These are phyloP conservation scores for Ornithorhynchus anatinus DNA, from an alignment of 2,113 vertebrate species.

Conservation along the genomic window DNA sequence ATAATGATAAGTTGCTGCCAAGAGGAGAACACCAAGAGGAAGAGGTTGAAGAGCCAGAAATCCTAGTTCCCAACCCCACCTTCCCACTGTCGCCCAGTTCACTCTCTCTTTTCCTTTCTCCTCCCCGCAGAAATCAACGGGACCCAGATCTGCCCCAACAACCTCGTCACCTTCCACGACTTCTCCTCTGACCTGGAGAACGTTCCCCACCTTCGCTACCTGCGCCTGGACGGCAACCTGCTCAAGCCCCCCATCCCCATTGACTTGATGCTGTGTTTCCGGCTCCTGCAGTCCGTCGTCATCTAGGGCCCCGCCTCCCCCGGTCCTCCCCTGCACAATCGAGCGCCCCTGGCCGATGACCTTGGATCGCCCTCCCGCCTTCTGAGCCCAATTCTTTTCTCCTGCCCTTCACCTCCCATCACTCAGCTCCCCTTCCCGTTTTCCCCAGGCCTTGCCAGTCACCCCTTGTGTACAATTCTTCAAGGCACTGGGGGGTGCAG, in stretches of 20 bases:
- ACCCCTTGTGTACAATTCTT: not conserved
- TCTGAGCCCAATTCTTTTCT: not conserved
- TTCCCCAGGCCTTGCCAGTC: not conserved
- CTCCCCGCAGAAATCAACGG: slow-evolving; percentile 86
- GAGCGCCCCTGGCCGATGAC: not conserved
- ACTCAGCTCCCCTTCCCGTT: not conserved
- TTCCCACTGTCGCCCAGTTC: not conserved
- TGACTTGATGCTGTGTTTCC: slow-evolving; percentile 97
- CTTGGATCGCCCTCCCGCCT: not conserved
- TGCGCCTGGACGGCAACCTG: slow-evolving; percentile 92
- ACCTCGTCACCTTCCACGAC: slow-evolving; percentile 66
- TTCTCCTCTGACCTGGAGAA: slow-evolving; percentile 68
- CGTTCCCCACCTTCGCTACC: slow-evolving; percentile 86
- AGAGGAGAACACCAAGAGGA: too few species aligned
- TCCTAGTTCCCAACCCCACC: not conserved
- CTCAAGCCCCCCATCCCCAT: slow-evolving; percentile 88
- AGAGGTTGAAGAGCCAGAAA: too few species aligned
- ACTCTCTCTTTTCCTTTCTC: not conserved
- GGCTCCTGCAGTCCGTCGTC: slow-evolving; percentile 88
- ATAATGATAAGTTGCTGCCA: too few species aligned
- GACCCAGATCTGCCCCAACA: slow-evolving; percentile 87
- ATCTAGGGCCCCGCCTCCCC: slow-evolving; percentile 70
- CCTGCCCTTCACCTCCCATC: accelerated
- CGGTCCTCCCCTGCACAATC: slow-evolving; percentile 35
- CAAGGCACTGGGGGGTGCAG: not conserved